phyloP scores from a whole-genome alignment of 2,113 vertebrate species.

The Rissa tridactyla region DNA sequence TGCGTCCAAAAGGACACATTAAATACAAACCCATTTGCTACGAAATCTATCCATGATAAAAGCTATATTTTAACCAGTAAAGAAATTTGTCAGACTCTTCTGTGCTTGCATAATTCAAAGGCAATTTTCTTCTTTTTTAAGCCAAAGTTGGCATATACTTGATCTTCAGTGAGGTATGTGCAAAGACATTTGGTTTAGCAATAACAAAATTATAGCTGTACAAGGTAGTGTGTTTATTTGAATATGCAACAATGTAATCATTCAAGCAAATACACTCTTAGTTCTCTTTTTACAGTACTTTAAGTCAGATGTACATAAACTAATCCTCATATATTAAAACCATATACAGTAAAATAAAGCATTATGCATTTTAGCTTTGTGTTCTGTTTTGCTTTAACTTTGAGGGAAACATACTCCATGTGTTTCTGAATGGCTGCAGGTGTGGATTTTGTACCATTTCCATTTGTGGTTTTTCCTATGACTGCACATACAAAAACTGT shows the following conservation, averaged over 20 bases:
- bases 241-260: slow-evolving; percentile 25
- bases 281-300: not conserved
- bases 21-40: not conserved
- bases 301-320: not conserved
- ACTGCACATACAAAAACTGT: slow-evolving; percentile 20
- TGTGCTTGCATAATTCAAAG: not conserved
- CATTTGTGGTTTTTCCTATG: slow-evolving; percentile 37
- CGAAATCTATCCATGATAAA: not conserved
- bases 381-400: slow-evolving; percentile 41
- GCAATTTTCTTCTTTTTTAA: not conserved
- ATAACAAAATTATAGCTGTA: slow-evolving; percentile 9
- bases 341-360: slow-evolving; percentile 12
- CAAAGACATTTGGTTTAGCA: slow-evolving; percentile 48
- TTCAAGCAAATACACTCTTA: slow-evolving; percentile 50
- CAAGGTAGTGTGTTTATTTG: slow-evolving; percentile 45
- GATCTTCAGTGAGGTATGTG: slow-evolving; percentile 12
- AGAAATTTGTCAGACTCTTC: not conserved
- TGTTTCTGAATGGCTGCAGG: slow-evolving; percentile 48
- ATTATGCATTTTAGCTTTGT: not conserved
- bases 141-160: slow-evolving; percentile 15
- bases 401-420: not conserved
- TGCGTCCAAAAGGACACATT: not conserved
- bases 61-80: not conserved
- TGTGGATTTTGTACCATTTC: slow-evolving; percentile 35
- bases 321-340: slow-evolving; percentile 34